Evolutionary conservation across 2,888 invertebrate genomes (phyloP).

Genomic region (Trisateles emortualis): DNA sequence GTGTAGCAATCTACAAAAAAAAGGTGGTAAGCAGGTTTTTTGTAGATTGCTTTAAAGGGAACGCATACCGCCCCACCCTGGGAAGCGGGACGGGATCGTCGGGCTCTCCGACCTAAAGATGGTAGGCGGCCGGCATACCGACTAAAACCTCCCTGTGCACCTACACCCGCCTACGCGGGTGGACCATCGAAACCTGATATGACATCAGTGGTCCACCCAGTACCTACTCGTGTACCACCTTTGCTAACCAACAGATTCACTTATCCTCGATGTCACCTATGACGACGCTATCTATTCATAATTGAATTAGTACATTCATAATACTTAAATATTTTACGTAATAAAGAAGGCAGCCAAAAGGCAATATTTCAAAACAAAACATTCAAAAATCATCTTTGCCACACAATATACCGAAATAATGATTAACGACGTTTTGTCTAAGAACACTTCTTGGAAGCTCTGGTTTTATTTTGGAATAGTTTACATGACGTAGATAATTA

Average conservation of each 20-base stretch:
- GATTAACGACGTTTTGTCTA: conserved; percentile 21
- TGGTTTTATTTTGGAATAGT: conserved; percentile 35
- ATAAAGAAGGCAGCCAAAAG: not conserved
- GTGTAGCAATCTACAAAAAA: too few relatives aligned
- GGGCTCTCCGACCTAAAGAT: too few relatives aligned
- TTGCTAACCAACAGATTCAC: not conserved
- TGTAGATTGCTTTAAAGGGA: too few relatives aligned
- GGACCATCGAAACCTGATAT: too few relatives aligned
- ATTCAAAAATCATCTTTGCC: too few relatives aligned
- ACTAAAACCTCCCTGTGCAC: too few relatives aligned
- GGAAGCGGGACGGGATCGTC: too few relatives aligned
- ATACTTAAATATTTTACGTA: not conserved
- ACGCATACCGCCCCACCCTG: too few relatives aligned
- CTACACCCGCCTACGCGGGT: too few relatives aligned
- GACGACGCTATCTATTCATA: conserved; percentile 7
- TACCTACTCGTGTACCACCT: conserved; percentile 1
- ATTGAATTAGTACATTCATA: not conserved
- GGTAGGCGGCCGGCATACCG: too few relatives aligned
- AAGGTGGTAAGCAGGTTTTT: too few relatives aligned
- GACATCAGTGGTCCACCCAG: too few relatives aligned
- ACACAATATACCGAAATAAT: conserved; percentile 8
- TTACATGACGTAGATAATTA: conserved; percentile 21
- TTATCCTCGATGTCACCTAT: not conserved
- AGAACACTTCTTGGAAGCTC: conserved; percentile 22
- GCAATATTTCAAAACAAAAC: not conserved